Base-by-base conservation (phyloP, 1,140 invertebrate genomes). In the Triops cancriformis region DNA sequence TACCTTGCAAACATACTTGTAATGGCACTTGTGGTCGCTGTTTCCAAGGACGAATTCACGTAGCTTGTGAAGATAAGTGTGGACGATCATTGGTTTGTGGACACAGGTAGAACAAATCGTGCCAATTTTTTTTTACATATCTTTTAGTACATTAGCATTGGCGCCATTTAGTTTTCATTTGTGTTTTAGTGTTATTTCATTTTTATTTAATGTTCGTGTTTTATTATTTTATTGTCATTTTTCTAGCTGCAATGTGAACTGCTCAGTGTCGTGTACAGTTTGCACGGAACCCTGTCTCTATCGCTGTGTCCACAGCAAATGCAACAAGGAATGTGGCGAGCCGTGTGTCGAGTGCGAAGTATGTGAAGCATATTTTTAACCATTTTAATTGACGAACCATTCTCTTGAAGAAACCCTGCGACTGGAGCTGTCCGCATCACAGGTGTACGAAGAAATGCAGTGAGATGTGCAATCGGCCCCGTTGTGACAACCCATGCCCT, bases 1-100 rank as follows among this genome's bases (percentile, higher is more conserved):
- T 90, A 73, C 80, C 82, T 41, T 92, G 90, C 83, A 84, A 83
- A 1, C 89, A 91, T 83, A 26, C n/a, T 14, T 91, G 90, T 83
- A 81, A 81, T 28, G 89, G 90, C 74, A 85, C 83, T 2, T 91
- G 90, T 83, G 86, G 87, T 5, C 51, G 81, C 51, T 92, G 91
- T 81, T 82, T 81, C 9, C 87, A 88, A 81, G 89, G 89, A 26
- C 85, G 90, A 26, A 83, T 92, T 74, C 91, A 93, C 83, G 80
- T 74, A 78, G 83, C 82, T 72, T 93, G 92, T 84, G 80, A 81
- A 43, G 85, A 89, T 79, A 83, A 85, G 27, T 92, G 91, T 83
- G 85, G 87, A 43, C 83, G 86, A 74, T 80, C 80, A 11, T 85
- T 88, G 51, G 88, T 92, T 76, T 93, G 91, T 84, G 88, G 88